Base-by-base conservation (phyloP, 2,113 vertebrate genomes). In the Corythornis cristatus region DNA sequence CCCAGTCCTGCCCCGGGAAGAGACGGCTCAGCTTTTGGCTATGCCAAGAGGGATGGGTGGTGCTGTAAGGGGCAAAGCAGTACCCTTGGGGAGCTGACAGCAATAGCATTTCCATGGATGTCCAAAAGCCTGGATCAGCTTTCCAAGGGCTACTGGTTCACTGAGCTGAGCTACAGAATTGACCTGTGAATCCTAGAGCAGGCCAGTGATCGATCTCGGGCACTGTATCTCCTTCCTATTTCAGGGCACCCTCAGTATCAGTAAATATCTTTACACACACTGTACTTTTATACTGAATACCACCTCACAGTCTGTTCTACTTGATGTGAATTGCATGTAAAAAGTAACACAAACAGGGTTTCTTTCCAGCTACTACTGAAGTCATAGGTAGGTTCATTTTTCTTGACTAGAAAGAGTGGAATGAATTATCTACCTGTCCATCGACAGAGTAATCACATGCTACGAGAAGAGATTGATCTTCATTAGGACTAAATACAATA, bases 21-120 rank as follows among this genome's bases (percentile, higher is more conserved):
- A 57, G 70, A 29, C 62, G 29, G 37, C 10, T 45, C 50, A 51
- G 1, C 53, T 7, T 35, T 45, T 6, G 40, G 37, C 23, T 35
- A 14, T 3, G 1, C 8, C 62, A 13, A 5, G 1, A 56, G 37
- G 20, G 37, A 11, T 0, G 16, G 37, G 9, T 3, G 7, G 26
- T 9, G 25, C 72, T 72, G 53, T 4, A 42, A 9, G 4, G 29
- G 50, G 29, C 45, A 61, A 19, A n/a, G 66, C 45, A 48, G 37
- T 28, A 33, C 28, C 33, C 50, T 14, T 11, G 9, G 40, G 40
- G 31, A 65, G 33, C 4, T 14, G 5, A 20, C 21, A 42, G 78
- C 57, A 46, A 70, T 1, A 19, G 62, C 21, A 3, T 22, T 29
- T 14, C 43, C 29, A 35, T 18, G 37, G 45, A 5, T 7, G 3